Base-by-base conservation (phyloP, 1,140 invertebrate genomes). In the Procambarus clarkii region DNA sequence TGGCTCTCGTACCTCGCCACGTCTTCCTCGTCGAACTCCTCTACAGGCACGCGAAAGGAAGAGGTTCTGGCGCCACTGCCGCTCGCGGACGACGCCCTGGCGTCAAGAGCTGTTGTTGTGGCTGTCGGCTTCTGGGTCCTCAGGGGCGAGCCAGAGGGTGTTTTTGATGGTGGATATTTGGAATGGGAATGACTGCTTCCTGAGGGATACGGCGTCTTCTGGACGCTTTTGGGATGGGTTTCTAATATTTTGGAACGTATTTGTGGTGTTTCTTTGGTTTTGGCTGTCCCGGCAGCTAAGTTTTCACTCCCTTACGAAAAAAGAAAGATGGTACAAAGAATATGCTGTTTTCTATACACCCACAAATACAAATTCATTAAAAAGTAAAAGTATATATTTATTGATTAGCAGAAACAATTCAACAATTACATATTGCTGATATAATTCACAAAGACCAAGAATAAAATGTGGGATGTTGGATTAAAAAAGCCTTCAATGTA, bases 1-100 rank as follows among this genome's bases (percentile, higher is more conserved):
- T 87, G 87, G 71, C 82, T 91, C 84, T 92, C 92, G 74, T 92
- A 90, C 44, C 92, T 64, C n/a, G 91, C 91, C 54, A 93, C 87
- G 77, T 93, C 92, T 50, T 90, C 92, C 58, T 92, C 88, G 78
- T 92, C 88, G 83, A 89, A 92, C 2, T 88, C 92, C 11, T 89
- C 82, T 5, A 91, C 79, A 64, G 78, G 58, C 1, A 83, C 77
- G 48, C 69, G 79, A 9, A 44, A 4, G 0, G 79, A 81, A 18
- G 77, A 24, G 44, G 21, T 54, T 48, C 81, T 46, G 5, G 64
- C 58, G 18, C 45, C 34, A 24, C 45, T 45, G 64, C n/a, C 44
- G 24, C 45, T n/a, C 48, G 34, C 9, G 11, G 15, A 34, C 34
- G 46, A 48, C 21, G 24, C 69, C 18, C 15, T 24, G 21, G n/a